A percentile compares a stretch with the other conserved stretches of the same genome.
These are phyloP conservation scores for Pterobdella sp. DNA, from an alignment of 2,888 invertebrate species.

Conservation along the genomic window DNA sequence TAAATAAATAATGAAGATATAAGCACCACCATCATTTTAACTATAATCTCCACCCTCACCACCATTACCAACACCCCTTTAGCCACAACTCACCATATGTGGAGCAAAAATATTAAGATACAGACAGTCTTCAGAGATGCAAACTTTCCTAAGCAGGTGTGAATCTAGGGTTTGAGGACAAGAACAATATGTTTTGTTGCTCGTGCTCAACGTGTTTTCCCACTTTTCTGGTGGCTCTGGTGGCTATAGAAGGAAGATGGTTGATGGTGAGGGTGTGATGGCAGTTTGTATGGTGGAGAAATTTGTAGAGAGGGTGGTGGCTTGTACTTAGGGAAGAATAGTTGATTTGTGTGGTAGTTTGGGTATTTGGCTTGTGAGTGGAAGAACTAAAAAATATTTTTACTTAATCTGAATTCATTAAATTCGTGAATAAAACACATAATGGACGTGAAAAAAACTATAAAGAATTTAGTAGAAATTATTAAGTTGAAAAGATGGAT, in stretches of 20 bases:
- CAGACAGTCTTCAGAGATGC: constrained; percentile 39
- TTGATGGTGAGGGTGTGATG: neutral
- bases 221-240: constrained; percentile 32
- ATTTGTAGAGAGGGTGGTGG: neutral
- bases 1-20: neutral
- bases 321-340: neutral
- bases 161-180: constrained; percentile 36
- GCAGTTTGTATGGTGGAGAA: neutral
- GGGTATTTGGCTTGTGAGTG: neutral
- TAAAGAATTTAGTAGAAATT: too few relatives aligned
- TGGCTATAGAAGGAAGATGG: constrained; percentile 17
- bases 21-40: constrained; percentile 6
- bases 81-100: constrained; percentile 33
- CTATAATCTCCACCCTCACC: neutral
- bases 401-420: too few relatives aligned
- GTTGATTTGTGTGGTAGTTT: neutral
- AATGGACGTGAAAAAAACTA: too few relatives aligned
- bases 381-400: too few relatives aligned
- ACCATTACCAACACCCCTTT: constrained; percentile 1
- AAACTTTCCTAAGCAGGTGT: neutral
- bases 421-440: too few relatives aligned
- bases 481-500: too few relatives aligned
- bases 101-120: constrained; percentile 39
- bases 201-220: constrained; percentile 32
- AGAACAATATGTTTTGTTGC: constrained; percentile 27